Evolutionary conservation across 2,888 invertebrate genomes (phyloP).

Genomic region (Lepeophtheirus nordmannii): DNA sequence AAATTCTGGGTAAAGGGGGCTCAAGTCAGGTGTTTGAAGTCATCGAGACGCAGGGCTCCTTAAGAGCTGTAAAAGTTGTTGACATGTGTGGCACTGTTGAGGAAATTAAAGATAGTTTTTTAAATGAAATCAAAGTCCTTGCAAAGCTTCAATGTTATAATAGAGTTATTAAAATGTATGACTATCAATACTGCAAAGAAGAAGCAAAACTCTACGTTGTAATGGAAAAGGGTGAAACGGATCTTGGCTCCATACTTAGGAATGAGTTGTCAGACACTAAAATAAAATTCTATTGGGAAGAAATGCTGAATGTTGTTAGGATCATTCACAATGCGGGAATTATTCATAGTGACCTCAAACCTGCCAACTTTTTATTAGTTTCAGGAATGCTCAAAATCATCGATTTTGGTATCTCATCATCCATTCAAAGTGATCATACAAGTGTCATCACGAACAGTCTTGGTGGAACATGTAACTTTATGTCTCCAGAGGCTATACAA

Average conservation of each 20-base stretch:
- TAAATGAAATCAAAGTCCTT: constrained; percentile 73
- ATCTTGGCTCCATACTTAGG: constrained; percentile 60
- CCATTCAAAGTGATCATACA: constrained; percentile 70
- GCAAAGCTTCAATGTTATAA: constrained; percentile 62
- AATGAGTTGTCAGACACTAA: constrained; percentile 50
- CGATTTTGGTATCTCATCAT: constrained; percentile 90
- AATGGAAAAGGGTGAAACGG: constrained; percentile 81
- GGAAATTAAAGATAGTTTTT: constrained; percentile 55
- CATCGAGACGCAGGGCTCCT: constrained; percentile 42
- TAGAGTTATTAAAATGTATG: constrained; percentile 65
- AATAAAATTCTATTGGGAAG: constrained; percentile 75
- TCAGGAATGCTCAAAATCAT: constrained; percentile 75
- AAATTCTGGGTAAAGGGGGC: constrained; percentile 69
- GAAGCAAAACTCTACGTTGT: constrained; percentile 58
- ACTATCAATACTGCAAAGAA: constrained; percentile 55
- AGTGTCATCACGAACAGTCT: constrained; percentile 58
- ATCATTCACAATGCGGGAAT: constrained; percentile 81
- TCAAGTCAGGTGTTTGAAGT: constrained; percentile 61
- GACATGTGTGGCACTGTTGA: constrained; percentile 54
- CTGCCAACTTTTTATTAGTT: constrained; percentile 82
- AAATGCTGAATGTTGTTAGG: constrained; percentile 78
- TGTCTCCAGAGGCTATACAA: constrained; percentile 76
- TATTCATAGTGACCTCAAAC: constrained; percentile 90
- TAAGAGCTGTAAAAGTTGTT: constrained; percentile 67
- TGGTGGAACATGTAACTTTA: constrained; percentile 77